Evolutionary conservation across 2,113 vertebrate species (phyloP).

Genomic region (Cephalopterus ornatus): DNA sequence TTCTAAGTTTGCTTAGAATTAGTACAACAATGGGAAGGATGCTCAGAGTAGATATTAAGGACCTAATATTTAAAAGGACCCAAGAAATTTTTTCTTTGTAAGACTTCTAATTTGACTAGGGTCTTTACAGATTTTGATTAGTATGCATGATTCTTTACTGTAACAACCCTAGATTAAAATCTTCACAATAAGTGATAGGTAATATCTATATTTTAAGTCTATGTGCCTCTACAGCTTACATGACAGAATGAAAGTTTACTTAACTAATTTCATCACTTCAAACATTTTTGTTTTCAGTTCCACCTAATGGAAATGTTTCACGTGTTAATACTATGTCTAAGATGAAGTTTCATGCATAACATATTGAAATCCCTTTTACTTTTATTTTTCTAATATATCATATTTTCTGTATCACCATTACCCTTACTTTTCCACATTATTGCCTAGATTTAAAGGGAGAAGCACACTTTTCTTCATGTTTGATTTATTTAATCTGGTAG

Average conservation of each 20-base stretch:
- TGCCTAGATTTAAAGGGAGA: neutral
- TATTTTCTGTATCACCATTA: neutral
- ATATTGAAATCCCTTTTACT: neutral
- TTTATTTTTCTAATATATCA: neutral
- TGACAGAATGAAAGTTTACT: neutral
- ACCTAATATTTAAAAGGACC: neutral
- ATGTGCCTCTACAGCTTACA: neutral
- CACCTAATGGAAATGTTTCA: neutral
- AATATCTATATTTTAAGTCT: neutral
- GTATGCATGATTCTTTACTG: neutral
- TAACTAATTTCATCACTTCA: neutral
- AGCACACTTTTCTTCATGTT: neutral
- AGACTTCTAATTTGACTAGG: neutral
- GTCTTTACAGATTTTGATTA: neutral
- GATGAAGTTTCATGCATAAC: neutral
- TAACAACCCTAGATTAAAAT: neutral
- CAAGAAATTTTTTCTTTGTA: neutral
- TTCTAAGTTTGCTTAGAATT: neutral
- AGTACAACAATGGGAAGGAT: neutral
- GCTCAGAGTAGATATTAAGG: neutral
- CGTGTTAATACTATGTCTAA: neutral
- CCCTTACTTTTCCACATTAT: neutral
- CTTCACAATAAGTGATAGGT: neutral
- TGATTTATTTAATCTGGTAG: neutral
- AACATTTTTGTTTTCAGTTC: neutral